Percentiles rank a stretch among this genome's conserved stretches.
Conservation (phyloP, 2,888 invertebrate species). For the Apamea anceps region DNA sequence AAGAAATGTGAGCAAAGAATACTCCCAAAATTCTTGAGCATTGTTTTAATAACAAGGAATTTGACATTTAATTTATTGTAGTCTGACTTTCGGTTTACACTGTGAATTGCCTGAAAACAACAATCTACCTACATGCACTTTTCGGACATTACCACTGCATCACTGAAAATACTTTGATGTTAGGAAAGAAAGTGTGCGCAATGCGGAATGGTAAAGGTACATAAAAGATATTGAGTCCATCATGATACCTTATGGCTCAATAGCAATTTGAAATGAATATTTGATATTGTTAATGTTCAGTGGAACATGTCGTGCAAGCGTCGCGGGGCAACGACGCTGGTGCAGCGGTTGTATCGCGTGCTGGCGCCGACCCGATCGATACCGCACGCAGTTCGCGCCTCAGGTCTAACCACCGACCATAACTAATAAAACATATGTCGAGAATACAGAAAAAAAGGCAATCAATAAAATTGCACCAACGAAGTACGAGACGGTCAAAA, state of each 20-base stretch:
- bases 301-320: slow-evolving; percentile 59
- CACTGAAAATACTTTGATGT: slow-evolving; percentile 23
- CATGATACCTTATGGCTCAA: slow-evolving; percentile 52
- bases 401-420: slow-evolving; percentile 74
- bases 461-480: slow-evolving; percentile 32
- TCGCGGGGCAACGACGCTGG: slow-evolving; percentile 70
- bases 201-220: slow-evolving; percentile 57
- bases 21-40: slow-evolving; percentile 35
- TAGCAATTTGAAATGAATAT: slow-evolving; percentile 68
- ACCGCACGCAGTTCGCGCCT: slow-evolving; percentile 85
- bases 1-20: slow-evolving; percentile 27
- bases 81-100: background rate
- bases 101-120: slow-evolving; percentile 23
- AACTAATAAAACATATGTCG: slow-evolving; percentile 69
- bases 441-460: slow-evolving; percentile 40
- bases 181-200: slow-evolving; percentile 57
- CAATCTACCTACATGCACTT: slow-evolving; percentile 36
- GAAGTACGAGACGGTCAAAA: slow-evolving; percentile 2
- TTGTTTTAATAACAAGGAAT: slow-evolving; percentile 32
- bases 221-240: slow-evolving; percentile 44
- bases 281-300: slow-evolving; percentile 63
- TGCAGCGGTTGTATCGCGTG: slow-evolving; percentile 87
- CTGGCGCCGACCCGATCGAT: slow-evolving; percentile 84
- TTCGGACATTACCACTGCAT: slow-evolving; percentile 20
- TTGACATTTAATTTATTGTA: slow-evolving; percentile 34